Base-by-base conservation (phyloP, 2,888 invertebrate genomes). In the Megastigmus dorsalis region DNA sequence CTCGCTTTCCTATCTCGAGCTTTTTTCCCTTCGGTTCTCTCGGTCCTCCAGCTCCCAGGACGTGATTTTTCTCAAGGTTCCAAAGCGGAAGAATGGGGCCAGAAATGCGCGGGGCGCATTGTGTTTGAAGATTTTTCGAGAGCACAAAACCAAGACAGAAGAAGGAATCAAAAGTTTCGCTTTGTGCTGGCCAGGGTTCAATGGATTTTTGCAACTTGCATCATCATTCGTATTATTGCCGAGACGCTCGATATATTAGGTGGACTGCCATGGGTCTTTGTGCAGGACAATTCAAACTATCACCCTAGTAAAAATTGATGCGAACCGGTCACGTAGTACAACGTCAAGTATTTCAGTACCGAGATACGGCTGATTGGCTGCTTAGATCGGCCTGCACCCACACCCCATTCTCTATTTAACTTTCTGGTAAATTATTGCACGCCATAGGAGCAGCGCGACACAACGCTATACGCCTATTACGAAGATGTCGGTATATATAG, bases 11-110 rank as follows among this genome's bases (percentile, higher is more conserved):
- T 5, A 15, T 36, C 13, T 28, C 28, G 7, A n/a, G 9, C 33
- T 38, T 30, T 38, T 28, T n/a, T n/a, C n/a, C 52, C 18, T 20
- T 36, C 36, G 2, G 33, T 28, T 28, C 38, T 30, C 33, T 18
- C 28, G n/a, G n/a, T n/a, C n/a, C n/a, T n/a, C n/a, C n/a, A n/a
- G n/a, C n/a, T n/a, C n/a, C n/a, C n/a, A n/a, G 4, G 20, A 57
- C 50, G 57, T 50, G 65, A 72, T 65, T 72, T 57, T 72, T 65
- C 59, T 65, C 28, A 18, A 65, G 38, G 59, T 65, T 30, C 30
- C 6, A 10, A n/a, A 30, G 18, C n/a, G 41, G 18, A 1, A 9
- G 26, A n/a, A 36, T 1, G 20, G 9, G 13, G 30, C n/a, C n/a
- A 67, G 18, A 48, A 33, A 48, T 3, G 15, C 3, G 6, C n/a